Conservation (phyloP, 2,797 vertebrate species). For the Oreochromis grahami region DNA sequence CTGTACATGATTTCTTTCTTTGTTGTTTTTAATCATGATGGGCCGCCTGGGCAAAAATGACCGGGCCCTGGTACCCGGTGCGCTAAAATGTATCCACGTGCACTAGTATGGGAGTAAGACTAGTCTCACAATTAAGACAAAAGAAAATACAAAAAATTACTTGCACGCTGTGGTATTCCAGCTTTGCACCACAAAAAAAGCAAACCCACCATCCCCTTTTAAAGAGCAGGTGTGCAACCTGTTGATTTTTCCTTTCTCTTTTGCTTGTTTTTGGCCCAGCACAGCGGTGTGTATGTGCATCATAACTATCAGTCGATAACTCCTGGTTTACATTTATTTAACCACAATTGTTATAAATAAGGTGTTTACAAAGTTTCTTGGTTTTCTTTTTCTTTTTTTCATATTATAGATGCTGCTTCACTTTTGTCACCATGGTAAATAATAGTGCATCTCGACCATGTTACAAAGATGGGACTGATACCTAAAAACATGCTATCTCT, state of each 20-base stretch:
- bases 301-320: background rate
- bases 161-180: background rate
- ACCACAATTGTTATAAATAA: background rate
- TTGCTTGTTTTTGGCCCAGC: background rate
- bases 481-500: background rate
- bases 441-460: background rate
- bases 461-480: background rate
- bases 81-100: background rate
- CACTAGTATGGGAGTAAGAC: background rate
- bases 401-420: background rate
- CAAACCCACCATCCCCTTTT: background rate
- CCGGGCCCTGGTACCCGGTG: background rate
- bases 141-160: background rate
- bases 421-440: background rate
- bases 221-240: background rate
- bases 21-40: background rate
- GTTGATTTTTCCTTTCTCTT: background rate
- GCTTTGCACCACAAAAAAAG: background rate
- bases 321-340: background rate
- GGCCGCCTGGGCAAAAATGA: background rate
- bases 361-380: background rate
- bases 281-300: background rate
- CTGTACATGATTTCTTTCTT: background rate
- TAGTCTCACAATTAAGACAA: background rate
- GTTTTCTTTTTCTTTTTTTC: background rate